A percentile compares a stretch with the other conserved stretches of the same genome.
These are phyloP conservation scores for Ditylenchus dipsaci DNA, from an alignment of 1,140 invertebrate genomes.

Conservation along the genomic window DNA sequence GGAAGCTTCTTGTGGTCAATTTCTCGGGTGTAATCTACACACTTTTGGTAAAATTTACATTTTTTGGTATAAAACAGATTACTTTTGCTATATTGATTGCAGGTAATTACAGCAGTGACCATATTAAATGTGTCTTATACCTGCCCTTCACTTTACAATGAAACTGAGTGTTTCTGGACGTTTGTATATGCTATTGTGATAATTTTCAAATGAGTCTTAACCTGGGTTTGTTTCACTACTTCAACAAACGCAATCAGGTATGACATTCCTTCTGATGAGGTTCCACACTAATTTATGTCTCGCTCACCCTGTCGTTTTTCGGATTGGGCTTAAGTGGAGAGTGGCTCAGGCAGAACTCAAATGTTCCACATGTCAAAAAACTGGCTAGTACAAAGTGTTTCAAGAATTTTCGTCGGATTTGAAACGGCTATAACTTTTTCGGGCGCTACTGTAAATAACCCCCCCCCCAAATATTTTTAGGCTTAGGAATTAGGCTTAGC, in stretches of 20 bases:
- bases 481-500: too few relatives aligned
- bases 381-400: too few relatives aligned
- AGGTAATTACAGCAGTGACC: conserved; percentile 27
- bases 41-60: background rate
- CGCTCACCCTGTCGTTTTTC: too few relatives aligned
- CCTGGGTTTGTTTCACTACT: conserved; percentile 40
- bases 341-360: too few relatives aligned
- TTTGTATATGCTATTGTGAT: conserved; percentile 29
- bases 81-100: too few relatives aligned
- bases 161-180: conserved; percentile 25
- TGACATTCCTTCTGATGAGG: background rate
- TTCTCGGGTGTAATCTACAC: conserved; percentile 24
- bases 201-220: conserved; percentile 28
- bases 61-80: too few relatives aligned
- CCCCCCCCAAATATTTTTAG: too few relatives aligned
- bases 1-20: conserved; percentile 11
- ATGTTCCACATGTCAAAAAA: too few relatives aligned
- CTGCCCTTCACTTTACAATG: conserved; percentile 31
- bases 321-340: too few relatives aligned
- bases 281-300: background rate
- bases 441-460: too few relatives aligned
- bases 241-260: conserved; percentile 39
- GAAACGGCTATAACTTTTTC: too few relatives aligned
- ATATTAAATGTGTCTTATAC: conserved; percentile 37
- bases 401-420: too few relatives aligned